These are phyloP conservation scores for Bovichtus variegatus DNA, from an alignment of 2,797 vertebrate species.

Conservation along the genomic window DNA sequence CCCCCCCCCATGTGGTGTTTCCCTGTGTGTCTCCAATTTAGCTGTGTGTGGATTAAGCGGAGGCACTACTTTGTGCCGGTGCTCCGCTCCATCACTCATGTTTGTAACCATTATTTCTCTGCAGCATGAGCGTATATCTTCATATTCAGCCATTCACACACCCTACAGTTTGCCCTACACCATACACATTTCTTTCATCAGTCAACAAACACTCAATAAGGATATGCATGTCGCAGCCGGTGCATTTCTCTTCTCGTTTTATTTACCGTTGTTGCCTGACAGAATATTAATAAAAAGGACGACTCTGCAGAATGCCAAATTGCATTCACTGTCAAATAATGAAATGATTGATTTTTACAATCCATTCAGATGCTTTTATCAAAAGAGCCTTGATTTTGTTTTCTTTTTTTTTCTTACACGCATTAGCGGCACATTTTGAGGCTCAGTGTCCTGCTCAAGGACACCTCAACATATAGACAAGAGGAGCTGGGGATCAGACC, in stretches of 20 bases:
- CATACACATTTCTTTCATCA: constrained; percentile 33
- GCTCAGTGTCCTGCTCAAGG: constrained; percentile 32
- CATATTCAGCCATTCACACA: constrained; percentile 13
- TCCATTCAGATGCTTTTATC: neutral
- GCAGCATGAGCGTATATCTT: constrained; percentile 20
- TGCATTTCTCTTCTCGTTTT: constrained; percentile 3
- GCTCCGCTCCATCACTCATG: constrained; percentile 34
- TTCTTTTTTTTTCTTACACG: neutral
- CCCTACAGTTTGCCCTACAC: constrained; percentile 3
- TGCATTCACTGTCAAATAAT: constrained; percentile 18
- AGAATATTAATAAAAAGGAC: constrained; percentile 30
- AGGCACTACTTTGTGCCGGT: constrained; percentile 20
- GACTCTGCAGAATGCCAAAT: constrained; percentile 1
- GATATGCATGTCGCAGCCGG: neutral
- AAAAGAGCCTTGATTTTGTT: neutral
- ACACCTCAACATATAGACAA: constrained; percentile 21
- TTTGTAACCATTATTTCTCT: constrained; percentile 19
- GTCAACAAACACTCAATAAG: neutral
- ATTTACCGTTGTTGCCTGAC: constrained; percentile 11
- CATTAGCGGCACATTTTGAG: constrained; percentile 2
- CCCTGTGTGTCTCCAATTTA: constrained; percentile 53
- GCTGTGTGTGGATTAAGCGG: constrained; percentile 57
- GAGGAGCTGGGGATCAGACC: constrained; percentile 16
- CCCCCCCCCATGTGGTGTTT: constrained; percentile 33
- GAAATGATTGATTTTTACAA: constrained; percentile 5